Conservation (phyloP, 2,113 vertebrate genomes). For the Apteryx owenii region DNA sequence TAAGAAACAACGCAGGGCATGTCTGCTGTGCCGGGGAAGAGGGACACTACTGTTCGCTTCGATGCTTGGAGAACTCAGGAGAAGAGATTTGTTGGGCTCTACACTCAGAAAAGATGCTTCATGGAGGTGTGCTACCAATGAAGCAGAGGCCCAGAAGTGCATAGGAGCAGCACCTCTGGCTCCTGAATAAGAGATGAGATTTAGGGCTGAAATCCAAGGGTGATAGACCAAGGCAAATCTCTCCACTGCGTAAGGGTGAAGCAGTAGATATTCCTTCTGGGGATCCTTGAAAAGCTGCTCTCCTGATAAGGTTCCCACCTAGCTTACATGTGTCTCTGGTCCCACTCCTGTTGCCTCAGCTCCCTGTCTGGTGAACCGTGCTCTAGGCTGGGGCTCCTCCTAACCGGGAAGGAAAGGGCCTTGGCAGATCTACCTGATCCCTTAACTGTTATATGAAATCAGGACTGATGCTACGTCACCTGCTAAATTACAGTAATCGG, state of each 20-base stretch:
- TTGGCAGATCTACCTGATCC: background rate
- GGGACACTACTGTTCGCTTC: background rate
- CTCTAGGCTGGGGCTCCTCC: background rate
- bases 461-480: background rate
- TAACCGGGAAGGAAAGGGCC: background rate
- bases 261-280: background rate
- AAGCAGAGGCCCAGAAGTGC: background rate
- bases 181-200: background rate
- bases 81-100: background rate
- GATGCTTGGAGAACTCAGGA: background rate
- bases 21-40: background rate
- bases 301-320: background rate
- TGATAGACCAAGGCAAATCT: background rate
- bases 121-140: background rate
- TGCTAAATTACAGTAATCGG: background rate
- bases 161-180: background rate
- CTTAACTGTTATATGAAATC: background rate
- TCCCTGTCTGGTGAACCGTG: background rate
- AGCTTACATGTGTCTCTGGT: background rate
- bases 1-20: background rate
- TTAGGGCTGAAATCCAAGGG: background rate
- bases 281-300: background rate
- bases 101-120: background rate
- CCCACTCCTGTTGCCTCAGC: background rate
- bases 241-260: background rate